Base-by-base conservation (phyloP, 2,888 invertebrate genomes). In the Chesias legatella region DNA sequence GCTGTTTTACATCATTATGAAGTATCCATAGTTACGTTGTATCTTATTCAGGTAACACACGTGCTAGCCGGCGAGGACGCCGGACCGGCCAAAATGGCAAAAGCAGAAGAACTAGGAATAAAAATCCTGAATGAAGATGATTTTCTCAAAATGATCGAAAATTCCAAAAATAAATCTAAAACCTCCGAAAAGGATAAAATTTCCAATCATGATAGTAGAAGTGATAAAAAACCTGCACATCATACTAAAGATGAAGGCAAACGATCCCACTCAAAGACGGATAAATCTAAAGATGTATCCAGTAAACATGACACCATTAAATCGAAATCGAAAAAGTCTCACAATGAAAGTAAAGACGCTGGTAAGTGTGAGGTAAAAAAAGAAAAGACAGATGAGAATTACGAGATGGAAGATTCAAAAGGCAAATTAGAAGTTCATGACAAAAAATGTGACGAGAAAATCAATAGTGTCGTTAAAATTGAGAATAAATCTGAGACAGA, bases 1-100 rank as follows among this genome's bases (percentile, higher is more conserved):
- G n/a, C n/a, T n/a, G n/a, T n/a, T n/a, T n/a, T n/a, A n/a, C n/a
- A n/a, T n/a, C n/a, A n/a, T n/a, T n/a, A n/a, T n/a, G n/a, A n/a
- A n/a, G n/a, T n/a, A n/a, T n/a, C n/a, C n/a, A n/a, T n/a, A n/a
- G n/a, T n/a, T n/a, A n/a, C n/a, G n/a, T n/a, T n/a, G n/a, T n/a
- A 27, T 27, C 20, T 8, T 28, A 53, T 53, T n/a, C 35, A 89
- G 89, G 90, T 95, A 5, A 92, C 92, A 56, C 97, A 95, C 73
- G 72, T 98, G 1, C 86, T 98, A 10, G 91, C 93, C 1, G 98
- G 98, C 0, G 93, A 95, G 33, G 95, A 97, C 34, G 90, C 96
- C 1, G 98, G 98, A 0, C 94, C 94, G 5, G 90, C 94, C 3
- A 98, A 98, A 89, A 70, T 95, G 27, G 90, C 91, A 0, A 96